These are phyloP conservation scores for Crioceris asparagi DNA, from an alignment of 2,888 invertebrate genomes.

Conservation along the genomic window DNA sequence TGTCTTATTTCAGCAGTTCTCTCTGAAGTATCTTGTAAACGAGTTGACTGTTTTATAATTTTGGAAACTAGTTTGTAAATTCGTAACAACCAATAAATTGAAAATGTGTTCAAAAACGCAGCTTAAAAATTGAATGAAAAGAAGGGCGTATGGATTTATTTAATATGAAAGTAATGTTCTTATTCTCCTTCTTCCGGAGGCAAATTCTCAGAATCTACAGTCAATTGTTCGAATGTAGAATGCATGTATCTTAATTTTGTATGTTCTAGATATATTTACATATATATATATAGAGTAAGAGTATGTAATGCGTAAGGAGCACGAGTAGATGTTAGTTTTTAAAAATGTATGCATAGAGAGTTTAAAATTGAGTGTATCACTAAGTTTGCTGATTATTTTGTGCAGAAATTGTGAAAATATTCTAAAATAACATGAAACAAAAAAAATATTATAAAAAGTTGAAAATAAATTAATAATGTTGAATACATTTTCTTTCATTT, in stretches of 20 bases:
- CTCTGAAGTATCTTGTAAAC: too few species aligned
- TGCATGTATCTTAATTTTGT: conserved; percentile 21
- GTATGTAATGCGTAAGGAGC: conserved; percentile 23
- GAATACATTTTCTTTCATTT: conserved; percentile 16
- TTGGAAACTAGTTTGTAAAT: too few species aligned
- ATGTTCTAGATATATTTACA: conserved; percentile 19
- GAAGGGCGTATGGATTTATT: too few species aligned
- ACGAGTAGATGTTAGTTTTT: conserved; percentile 27
- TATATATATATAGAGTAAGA: conserved; percentile 14
- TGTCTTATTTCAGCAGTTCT: too few species aligned
- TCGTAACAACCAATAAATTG: too few species aligned
- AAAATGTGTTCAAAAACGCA: too few species aligned
- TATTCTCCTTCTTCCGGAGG: too few species aligned
- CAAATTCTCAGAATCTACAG: conserved; percentile 25
- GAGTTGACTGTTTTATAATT: too few species aligned
- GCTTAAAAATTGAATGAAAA: too few species aligned
- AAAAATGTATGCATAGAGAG: conserved; percentile 22
- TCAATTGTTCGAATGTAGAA: conserved; percentile 28
- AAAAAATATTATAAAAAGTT: conserved; percentile 33
- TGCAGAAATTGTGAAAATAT: conserved; percentile 24
- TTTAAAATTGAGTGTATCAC: conserved; percentile 14
- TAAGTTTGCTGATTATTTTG: conserved; percentile 2
- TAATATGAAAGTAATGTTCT: too few species aligned
- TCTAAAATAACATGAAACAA: conserved; percentile 22
- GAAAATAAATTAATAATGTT: conserved; percentile 34